Evolutionary conservation across 2,888 invertebrate genomes (phyloP).

Genomic region (Eugnorisma glareosa): DNA sequence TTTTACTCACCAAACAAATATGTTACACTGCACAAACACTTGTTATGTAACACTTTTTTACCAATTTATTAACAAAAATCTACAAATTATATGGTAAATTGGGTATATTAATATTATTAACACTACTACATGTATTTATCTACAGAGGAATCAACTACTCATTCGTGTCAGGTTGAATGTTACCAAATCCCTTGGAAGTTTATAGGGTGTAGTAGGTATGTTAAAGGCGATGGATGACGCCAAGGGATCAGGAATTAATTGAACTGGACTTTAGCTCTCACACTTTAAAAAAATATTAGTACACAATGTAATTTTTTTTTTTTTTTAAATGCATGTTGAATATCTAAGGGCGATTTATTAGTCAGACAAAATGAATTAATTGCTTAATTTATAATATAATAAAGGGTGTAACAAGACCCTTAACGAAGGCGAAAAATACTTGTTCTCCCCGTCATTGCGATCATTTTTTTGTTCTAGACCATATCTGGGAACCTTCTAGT

Average conservation of each 20-base stretch:
- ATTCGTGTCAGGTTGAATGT: conserved; percentile 36
- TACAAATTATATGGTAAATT: conserved; percentile 41
- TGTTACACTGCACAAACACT: conserved; percentile 67
- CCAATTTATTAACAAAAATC: conserved; percentile 18
- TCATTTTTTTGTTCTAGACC: too few relatives aligned
- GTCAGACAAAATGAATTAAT: too few relatives aligned
- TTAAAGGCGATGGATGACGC: conserved; percentile 36
- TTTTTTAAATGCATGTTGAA: neutral
- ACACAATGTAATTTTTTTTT: too few relatives aligned
- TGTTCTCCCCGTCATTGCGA: too few relatives aligned
- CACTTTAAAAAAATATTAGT: neutral
- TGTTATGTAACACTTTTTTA: conserved; percentile 45
- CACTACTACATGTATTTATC: conserved; percentile 42
- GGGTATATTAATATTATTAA: conserved; percentile 30
- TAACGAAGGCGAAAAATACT: too few relatives aligned
- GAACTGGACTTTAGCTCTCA: conserved; percentile 44
- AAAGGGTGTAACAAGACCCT: too few relatives aligned
- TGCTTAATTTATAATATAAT: too few relatives aligned
- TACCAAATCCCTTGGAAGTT: conserved; percentile 47
- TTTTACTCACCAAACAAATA: conserved; percentile 67
- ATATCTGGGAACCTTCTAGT: too few relatives aligned
- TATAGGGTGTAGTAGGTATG: conserved; percentile 17
- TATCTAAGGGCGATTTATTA: too few relatives aligned
- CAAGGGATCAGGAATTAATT: conserved; percentile 42
- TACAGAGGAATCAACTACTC: conserved; percentile 26